These are phyloP conservation scores for Vombatus ursinus DNA, from an alignment of 2,113 vertebrate genomes.

Conservation along the genomic window DNA sequence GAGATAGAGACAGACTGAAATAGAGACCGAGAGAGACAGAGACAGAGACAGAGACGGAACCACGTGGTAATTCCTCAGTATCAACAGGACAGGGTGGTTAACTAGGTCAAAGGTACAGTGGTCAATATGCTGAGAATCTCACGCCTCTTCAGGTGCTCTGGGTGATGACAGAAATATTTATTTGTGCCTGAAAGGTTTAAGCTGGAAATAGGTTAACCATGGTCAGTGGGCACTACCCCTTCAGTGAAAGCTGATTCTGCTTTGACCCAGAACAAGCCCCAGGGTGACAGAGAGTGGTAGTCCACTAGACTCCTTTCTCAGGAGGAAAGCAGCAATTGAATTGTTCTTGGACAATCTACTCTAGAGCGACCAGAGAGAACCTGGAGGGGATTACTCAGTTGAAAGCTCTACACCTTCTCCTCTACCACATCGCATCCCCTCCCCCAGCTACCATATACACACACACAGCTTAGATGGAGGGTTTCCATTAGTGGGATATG, in stretches of 20 bases:
- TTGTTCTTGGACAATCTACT: not conserved
- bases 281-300: not conserved
- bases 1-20: no score
- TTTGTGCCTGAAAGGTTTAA: not conserved
- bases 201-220: not conserved
- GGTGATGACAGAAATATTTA: not conserved
- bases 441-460: no score
- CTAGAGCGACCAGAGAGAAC: not conserved
- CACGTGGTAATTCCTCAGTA: not conserved
- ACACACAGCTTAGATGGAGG: not conserved
- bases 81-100: not conserved
- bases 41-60: not conserved
- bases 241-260: not conserved
- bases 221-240: not conserved
- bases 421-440: not conserved
- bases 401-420: not conserved
- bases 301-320: not conserved
- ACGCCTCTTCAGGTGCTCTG: conserved; percentile 6
- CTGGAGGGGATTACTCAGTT: not conserved
- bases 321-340: not conserved
- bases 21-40: not conserved
- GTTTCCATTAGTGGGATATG: not conserved
- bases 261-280: not conserved
- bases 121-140: not conserved
- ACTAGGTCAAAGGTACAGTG: not conserved